Percentiles rank a stretch among this genome's conserved stretches.
Evolutionary conservation across 2,888 invertebrate genomes (phyloP).

Genomic region (Criorhina ranunculi): DNA sequence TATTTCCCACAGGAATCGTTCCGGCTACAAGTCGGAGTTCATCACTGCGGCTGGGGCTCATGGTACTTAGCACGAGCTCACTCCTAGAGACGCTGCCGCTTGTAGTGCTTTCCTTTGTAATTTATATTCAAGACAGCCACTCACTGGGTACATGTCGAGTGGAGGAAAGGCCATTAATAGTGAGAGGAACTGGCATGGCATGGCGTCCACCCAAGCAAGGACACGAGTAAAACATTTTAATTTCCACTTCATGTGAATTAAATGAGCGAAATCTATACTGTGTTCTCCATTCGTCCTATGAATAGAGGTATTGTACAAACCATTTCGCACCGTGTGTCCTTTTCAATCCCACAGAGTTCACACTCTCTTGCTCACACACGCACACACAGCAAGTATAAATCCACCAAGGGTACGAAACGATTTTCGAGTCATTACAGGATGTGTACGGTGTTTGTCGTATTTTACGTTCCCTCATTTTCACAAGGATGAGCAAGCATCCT

Average conservation of each 20-base stretch:
- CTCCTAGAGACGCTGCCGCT: slow-evolving; percentile 2
- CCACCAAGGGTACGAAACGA: slow-evolving; percentile 57
- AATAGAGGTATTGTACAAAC: slow-evolving; percentile 39
- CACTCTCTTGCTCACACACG: no score
- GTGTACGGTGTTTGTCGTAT: slow-evolving; percentile 56
- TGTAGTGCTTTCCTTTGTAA: slow-evolving; percentile 57
- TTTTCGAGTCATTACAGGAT: slow-evolving; percentile 67
- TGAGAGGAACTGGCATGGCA: slow-evolving; percentile 5
- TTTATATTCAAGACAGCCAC: slow-evolving; percentile 72
- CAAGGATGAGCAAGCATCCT: slow-evolving; percentile 63
- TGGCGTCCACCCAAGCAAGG: slow-evolving; percentile 54
- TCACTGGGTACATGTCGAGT: slow-evolving; percentile 38
- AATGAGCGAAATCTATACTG: slow-evolving; percentile 69
- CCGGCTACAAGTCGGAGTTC: slow-evolving; percentile 54
- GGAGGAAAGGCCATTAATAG: slow-evolving; percentile 51
- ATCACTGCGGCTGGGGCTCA: slow-evolving; percentile 33
- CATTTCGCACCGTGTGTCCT: slow-evolving; percentile 43
- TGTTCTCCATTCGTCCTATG: slow-evolving; percentile 18
- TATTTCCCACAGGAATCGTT: slow-evolving; percentile 70
- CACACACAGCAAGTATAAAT: slow-evolving; percentile 18
- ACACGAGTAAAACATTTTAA: slow-evolving; percentile 73
- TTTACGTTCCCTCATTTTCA: slow-evolving; percentile 57
- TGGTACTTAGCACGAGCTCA: slow-evolving; percentile 37
- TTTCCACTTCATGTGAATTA: slow-evolving; percentile 74
- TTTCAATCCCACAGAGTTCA: slow-evolving; percentile 13